A percentile compares a stretch with the other conserved stretches of the same genome.
Evolutionary conservation across 1,140 invertebrate species (phyloP).

Genomic region (Heterodera schachtii): DNA sequence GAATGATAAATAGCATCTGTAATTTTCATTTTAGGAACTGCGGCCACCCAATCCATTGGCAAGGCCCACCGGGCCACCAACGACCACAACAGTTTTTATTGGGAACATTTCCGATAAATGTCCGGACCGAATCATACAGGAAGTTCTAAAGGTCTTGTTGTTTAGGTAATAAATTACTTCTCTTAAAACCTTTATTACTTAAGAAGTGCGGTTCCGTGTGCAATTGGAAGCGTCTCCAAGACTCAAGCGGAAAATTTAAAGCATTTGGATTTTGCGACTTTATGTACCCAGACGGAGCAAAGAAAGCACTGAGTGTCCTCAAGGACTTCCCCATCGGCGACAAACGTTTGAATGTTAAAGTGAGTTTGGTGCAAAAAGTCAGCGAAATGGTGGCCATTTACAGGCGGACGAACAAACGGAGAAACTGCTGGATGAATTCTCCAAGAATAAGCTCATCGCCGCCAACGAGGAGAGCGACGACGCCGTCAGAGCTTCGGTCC

Average conservation of each 20-base stretch:
- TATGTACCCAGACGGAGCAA: slow-evolving; percentile 84
- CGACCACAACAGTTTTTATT: slow-evolving; percentile 87
- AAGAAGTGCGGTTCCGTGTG: slow-evolving; percentile 82
- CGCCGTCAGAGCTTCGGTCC: slow-evolving; percentile 24
- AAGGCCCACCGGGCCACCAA: slow-evolving; percentile 11
- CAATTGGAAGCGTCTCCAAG: slow-evolving; percentile 94
- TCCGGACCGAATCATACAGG: slow-evolving; percentile 89
- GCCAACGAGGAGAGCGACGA: slow-evolving; percentile 32
- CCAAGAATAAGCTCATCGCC: slow-evolving; percentile 7
- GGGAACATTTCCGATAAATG: slow-evolving; percentile 95
- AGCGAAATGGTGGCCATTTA: slow-evolving; percentile 24
- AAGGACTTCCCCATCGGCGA: slow-evolving; percentile 91
- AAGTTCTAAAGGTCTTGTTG: slow-evolving; percentile 75
- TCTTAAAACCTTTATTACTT: slow-evolving; percentile 47
- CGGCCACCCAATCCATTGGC: slow-evolving; percentile 6
- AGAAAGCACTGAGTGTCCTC: slow-evolving; percentile 87
- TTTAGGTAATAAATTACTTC: too few species aligned
- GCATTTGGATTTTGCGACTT: slow-evolving; percentile 98
- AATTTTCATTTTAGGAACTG: not conserved
- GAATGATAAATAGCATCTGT: too few species aligned
- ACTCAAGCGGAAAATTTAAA: slow-evolving; percentile 73
- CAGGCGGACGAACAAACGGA: slow-evolving; percentile 58
- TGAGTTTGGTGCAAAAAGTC: slow-evolving; percentile 25
- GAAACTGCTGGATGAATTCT: slow-evolving; percentile 39
- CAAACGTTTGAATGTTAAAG: slow-evolving; percentile 75